These are phyloP conservation scores for Cryptophagus acutangulus DNA, from an alignment of 2,888 invertebrate genomes.

Conservation along the genomic window DNA sequence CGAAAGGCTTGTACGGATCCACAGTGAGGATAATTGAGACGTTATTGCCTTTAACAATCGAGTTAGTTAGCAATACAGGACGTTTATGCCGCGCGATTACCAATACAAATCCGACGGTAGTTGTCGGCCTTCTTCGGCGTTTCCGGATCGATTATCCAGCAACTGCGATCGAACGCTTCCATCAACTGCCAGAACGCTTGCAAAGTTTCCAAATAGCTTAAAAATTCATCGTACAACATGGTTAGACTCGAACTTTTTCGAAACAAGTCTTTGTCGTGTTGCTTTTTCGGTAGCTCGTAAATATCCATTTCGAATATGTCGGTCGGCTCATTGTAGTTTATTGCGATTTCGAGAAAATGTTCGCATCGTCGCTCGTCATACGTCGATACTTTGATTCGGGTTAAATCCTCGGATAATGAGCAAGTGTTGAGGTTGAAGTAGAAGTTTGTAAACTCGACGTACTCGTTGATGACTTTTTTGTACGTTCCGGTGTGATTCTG, in stretches of 20 bases:
- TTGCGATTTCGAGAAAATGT: conserved; percentile 28
- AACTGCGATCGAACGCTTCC: conserved; percentile 43
- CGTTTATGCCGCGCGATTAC: conserved; percentile 27
- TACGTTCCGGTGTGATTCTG: conserved; percentile 24
- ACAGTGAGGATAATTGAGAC: conserved; percentile 43
- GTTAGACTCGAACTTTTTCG: conserved; percentile 31
- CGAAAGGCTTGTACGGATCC: conserved; percentile 37
- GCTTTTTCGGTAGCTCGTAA: conserved; percentile 34
- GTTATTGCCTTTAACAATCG: conserved; percentile 37
- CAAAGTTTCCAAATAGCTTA: conserved; percentile 33
- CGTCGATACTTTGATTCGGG: conserved; percentile 22
- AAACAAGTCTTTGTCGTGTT: conserved; percentile 13
- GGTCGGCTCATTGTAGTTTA: conserved; percentile 27
- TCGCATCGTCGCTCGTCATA: conserved; percentile 30
- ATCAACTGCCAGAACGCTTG: conserved; percentile 46
- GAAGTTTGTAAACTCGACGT: conserved; percentile 34
- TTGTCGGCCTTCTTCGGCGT: conserved; percentile 39
- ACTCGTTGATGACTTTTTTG: conserved; percentile 32
- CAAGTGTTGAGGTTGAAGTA: conserved; percentile 32
- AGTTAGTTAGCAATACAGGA: not conserved
- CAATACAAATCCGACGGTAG: conserved; percentile 44
- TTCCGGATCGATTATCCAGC: conserved; percentile 47
- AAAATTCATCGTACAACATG: conserved; percentile 36
- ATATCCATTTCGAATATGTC: conserved; percentile 34
- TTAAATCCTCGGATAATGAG: conserved; percentile 28